Evolutionary conservation across 2,113 vertebrate species (phyloP), one percentile per base, ranked within the genome.

Genomic region (Thryonomys swinderianus): DNA sequence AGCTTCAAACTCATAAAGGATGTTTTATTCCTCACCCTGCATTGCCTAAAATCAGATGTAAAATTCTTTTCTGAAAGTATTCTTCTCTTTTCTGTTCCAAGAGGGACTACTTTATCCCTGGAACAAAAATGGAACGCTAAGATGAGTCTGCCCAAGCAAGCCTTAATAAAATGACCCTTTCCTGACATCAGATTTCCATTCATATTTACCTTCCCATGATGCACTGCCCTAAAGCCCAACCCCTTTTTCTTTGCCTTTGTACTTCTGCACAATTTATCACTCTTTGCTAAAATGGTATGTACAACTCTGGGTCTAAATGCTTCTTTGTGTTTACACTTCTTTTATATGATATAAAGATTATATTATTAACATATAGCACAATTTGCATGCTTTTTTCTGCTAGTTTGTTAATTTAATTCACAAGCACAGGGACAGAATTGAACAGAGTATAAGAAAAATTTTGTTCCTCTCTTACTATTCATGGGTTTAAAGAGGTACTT

Each of bases 21-120:
- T 1, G 12, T 9, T 57, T 9, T 71, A 20, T 3, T 2, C 14
- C 30, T 9, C 42, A 14, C 8, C 40, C 0, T 7, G 10, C 20
- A 6, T 61, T 51, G 18, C 20, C 14, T 51, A 45, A 67, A 67
- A 48, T 23, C 14, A 32, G 16, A 57, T 7, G 30, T 14, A 17
- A 45, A n/a, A 16, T 51, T 74, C 8, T 30, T 2, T 25, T 76
- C 32, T 40, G 7, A n/a, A 62, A 7, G 4, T 61, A 13, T 42
- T 14, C 3, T 3, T 30, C 34, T 62, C 53, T 76, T 18, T 6
- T 6, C 17, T n/a, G 3, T 18, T 34, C 8, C 42, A 48, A 20
- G 34, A 34, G 25, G 25, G 23, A 30, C 11, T 69, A 51, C 12
- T 34, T 66, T 51, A 53, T 66, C 34, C 30, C n/a, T 23, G 14